A percentile compares a stretch with the other conserved stretches of the same genome.
These are phyloP conservation scores for Aphrocallistes beatrix DNA, from an alignment of 37 sponge, comb jelly and placozoan genomes.

Conservation along the genomic window DNA sequence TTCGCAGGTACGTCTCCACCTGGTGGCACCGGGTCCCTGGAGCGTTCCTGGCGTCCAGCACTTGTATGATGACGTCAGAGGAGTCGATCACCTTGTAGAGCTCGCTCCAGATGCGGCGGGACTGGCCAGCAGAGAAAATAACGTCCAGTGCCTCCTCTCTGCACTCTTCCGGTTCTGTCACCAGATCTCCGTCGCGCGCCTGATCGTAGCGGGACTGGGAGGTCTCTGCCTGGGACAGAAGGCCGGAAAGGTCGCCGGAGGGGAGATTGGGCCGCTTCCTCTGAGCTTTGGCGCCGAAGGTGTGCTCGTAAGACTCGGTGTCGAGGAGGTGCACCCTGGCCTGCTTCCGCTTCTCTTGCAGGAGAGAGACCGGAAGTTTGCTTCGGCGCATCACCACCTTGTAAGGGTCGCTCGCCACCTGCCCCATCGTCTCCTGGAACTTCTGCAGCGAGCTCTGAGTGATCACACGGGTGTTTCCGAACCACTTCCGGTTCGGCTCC, in stretches of 20 bases:
- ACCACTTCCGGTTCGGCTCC: constrained; percentile 96
- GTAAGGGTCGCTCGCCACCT: constrained; percentile 82
- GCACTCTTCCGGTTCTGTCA: constrained; percentile 36
- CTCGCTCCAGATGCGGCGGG: constrained; percentile 88
- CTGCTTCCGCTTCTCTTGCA: constrained; percentile 82
- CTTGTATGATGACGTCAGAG: constrained; percentile 42
- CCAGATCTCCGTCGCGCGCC: constrained; percentile 37
- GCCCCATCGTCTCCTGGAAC: constrained; percentile 91
- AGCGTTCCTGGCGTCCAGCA: constrained; percentile 92
- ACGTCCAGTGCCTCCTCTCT: constrained; percentile 68
- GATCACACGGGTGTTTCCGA: constrained; percentile 87
- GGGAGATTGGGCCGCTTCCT: constrained; percentile 64
- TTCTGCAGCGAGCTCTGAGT: constrained; percentile 81
- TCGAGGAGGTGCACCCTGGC: constrained; percentile 76
- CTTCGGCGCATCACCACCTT: constrained; percentile 85
- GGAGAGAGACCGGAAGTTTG: constrained; percentile 77
- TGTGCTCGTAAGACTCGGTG: constrained; percentile 73
- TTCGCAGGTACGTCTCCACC: constrained; percentile 69
- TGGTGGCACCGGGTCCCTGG: constrained; percentile 80
- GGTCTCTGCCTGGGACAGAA: neutral
- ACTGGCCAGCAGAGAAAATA: constrained; percentile 85
- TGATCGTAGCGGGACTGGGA: neutral
- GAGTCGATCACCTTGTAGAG: constrained; percentile 79
- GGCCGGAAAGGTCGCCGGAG: constrained; percentile 52
- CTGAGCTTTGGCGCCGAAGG: constrained; percentile 88